Percentiles rank a stretch among this genome's conserved stretches.
Evolutionary conservation across 2,113 vertebrate genomes (phyloP).

Genomic region (human (Homo sapiens)): GRCh38 chr11:41894001-41894500

Average conservation of each 20-base stretch:
- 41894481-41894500: background rate
- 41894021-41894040: background rate
- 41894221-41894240: background rate
- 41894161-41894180: background rate
- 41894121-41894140: background rate
- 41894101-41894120: background rate
- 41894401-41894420: background rate
- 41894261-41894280: background rate
- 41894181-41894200: background rate
- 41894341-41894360: background rate
- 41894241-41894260: background rate
- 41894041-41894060: background rate
- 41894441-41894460: background rate
- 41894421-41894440: background rate
- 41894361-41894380: background rate
- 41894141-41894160: background rate
- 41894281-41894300: background rate
- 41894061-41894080: background rate
- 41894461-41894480: background rate
- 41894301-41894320: too few relatives aligned
- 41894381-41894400: background rate
- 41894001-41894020: background rate
- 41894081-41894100: background rate
- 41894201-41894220: background rate
- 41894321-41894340: background rate